These are phyloP conservation scores for Cerceris rybyensis DNA, from an alignment of 2,888 invertebrate species.

Conservation along the genomic window DNA sequence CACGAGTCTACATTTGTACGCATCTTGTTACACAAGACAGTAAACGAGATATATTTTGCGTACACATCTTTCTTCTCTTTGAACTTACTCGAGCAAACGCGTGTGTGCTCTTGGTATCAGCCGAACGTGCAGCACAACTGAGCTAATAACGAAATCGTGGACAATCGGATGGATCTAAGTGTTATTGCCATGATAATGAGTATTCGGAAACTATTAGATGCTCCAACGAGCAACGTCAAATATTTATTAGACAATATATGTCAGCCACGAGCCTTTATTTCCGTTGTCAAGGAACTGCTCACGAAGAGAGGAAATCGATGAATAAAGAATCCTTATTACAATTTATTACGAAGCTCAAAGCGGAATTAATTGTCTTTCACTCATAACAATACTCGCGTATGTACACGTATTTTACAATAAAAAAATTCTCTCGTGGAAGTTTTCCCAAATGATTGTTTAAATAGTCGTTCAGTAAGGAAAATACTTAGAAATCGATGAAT, in stretches of 20 bases:
- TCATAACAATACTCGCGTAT: neutral
- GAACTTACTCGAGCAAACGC: constrained; percentile 23
- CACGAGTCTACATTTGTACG: constrained; percentile 24
- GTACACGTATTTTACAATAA: no score
- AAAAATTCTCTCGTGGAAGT: no score
- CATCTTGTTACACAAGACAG: constrained; percentile 37
- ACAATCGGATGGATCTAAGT: constrained; percentile 7
- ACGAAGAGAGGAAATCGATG: no score
- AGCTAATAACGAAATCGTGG: constrained; percentile 6
- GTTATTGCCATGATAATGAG: constrained; percentile 5
- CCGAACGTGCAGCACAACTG: neutral
- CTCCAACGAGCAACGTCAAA: constrained; percentile 1
- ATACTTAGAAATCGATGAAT: no score
- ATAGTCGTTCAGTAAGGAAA: no score
- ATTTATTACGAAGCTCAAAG: no score
- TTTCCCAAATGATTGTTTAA: no score
- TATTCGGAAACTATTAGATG: constrained; percentile 13
- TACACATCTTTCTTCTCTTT: constrained; percentile 14
- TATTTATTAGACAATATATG: constrained; percentile 5
- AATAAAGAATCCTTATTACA: no score
- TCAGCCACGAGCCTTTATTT: constrained; percentile 3
- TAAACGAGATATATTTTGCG: constrained; percentile 14
- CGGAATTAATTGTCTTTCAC: no score
- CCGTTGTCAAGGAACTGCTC: neutral
- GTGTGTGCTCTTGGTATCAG: constrained; percentile 4